phyloP scores from a whole-genome alignment of 2,797 vertebrate species.

The Pipistrellus nathusii region DNA sequence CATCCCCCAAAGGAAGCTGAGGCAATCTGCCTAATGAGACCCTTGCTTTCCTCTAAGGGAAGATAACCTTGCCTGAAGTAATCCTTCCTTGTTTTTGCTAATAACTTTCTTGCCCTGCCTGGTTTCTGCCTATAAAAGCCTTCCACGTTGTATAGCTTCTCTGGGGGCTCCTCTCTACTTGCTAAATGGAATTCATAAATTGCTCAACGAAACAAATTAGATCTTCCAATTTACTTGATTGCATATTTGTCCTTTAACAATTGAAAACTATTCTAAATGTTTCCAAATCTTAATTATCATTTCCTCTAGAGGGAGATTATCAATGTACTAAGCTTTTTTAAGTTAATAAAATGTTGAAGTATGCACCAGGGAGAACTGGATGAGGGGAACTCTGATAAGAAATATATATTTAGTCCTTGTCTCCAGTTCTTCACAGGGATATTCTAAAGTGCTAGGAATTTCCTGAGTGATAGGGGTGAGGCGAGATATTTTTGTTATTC shows the following conservation, averaged over 20 bases:
- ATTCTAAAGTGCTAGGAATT: neutral
- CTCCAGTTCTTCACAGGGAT: neutral
- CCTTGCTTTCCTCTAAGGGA: neutral
- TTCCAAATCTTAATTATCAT: neutral
- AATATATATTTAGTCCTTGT: neutral
- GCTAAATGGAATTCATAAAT: neutral
- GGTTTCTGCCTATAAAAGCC: neutral
- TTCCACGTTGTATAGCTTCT: neutral
- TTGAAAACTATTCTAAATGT: neutral
- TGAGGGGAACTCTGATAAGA: neutral
- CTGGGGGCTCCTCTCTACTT: neutral
- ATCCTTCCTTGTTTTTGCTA: neutral
- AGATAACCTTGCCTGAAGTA: neutral
- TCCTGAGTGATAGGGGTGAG: neutral
- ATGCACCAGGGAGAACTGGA: neutral
- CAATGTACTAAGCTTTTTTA: neutral
- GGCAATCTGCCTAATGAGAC: neutral
- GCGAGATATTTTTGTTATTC: neutral
- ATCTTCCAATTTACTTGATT: neutral
- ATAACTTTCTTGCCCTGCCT: neutral
- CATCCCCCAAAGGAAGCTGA: neutral
- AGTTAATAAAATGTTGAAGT: neutral
- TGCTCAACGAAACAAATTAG: neutral
- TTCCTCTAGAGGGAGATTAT: neutral
- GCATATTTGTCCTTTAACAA: neutral